phyloP scores from a whole-genome alignment of 2,113 vertebrate species.

The Chaetodon auriga region DNA sequence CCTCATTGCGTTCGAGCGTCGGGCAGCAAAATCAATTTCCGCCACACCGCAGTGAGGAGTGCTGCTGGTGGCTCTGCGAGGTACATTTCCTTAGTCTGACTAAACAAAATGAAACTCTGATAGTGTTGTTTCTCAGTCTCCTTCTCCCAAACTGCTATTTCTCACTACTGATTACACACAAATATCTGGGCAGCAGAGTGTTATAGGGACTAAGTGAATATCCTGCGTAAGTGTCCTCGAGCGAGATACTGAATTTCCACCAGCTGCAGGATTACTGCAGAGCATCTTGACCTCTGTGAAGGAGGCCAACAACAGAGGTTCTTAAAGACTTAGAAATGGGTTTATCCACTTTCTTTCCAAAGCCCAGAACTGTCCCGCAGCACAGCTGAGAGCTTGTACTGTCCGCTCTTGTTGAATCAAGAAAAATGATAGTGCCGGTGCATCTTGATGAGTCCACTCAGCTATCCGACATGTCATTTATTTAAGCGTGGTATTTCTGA shows the following conservation, averaged over 20 bases:
- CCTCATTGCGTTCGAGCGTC: slow-evolving; percentile 24
- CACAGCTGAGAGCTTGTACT: neutral
- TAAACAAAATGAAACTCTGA: slow-evolving; percentile 27
- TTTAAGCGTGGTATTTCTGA: neutral
- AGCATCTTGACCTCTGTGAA: slow-evolving; percentile 10
- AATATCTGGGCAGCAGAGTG: slow-evolving; percentile 2
- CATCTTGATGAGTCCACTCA: neutral
- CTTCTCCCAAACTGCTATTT: slow-evolving; percentile 7
- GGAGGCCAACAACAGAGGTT: neutral
- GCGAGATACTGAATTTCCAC: neutral
- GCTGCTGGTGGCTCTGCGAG: neutral
- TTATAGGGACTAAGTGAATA: neutral
- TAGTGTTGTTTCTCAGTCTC: neutral
- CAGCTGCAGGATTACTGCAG: slow-evolving; percentile 6
- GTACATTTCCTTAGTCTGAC: slow-evolving; percentile 1
- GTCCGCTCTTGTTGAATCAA: neutral
- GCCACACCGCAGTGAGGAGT: neutral
- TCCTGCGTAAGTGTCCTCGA: neutral
- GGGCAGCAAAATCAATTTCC: slow-evolving; percentile 13
- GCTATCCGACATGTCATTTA: neutral
- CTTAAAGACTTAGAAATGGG: neutral
- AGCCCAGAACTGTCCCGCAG: neutral
- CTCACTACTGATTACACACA: slow-evolving; percentile 31
- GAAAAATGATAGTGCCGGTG: neutral
- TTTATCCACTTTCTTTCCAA: slow-evolving; percentile 7